Evolutionary conservation across 2,797 vertebrate genomes (phyloP).

Genomic region (Sandelia bainsii): DNA sequence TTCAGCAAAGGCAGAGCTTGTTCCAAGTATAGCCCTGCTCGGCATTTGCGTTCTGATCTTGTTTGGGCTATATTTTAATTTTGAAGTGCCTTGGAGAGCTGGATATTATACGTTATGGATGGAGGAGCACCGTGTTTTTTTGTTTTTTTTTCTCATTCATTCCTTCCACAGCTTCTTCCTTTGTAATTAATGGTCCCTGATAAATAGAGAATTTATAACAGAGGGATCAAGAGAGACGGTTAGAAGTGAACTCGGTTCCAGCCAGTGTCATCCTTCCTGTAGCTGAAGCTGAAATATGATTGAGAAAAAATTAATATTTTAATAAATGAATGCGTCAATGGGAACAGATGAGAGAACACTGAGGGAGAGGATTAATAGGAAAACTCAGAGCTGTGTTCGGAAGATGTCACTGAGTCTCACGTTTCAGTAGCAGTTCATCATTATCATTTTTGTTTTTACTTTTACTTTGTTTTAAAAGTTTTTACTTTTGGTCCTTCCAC

Average conservation of each 20-base stretch:
- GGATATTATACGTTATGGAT: constrained; percentile 68
- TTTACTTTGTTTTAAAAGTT: too few species aligned
- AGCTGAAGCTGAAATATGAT: constrained; percentile 25
- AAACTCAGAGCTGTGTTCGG: too few species aligned
- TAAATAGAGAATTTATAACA: constrained; percentile 49
- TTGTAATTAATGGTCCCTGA: constrained; percentile 58
- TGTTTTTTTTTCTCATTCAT: constrained; percentile 13
- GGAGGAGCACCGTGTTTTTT: constrained; percentile 45
- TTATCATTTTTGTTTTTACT: too few species aligned
- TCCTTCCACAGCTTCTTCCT: constrained; percentile 50
- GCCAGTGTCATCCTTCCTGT: constrained; percentile 22
- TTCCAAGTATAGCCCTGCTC: constrained; percentile 65
- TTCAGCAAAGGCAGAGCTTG: constrained; percentile 60
- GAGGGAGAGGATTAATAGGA: background rate
- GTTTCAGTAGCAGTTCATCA: too few species aligned
- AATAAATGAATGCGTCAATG: constrained; percentile 38
- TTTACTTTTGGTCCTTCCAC: too few species aligned
- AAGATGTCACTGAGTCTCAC: too few species aligned
- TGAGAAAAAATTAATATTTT: constrained; percentile 19
- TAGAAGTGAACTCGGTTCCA: background rate
- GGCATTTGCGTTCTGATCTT: constrained; percentile 59
- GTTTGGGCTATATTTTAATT: constrained; percentile 77
- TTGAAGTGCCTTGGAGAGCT: constrained; percentile 64
- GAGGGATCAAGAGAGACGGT: constrained; percentile 9
- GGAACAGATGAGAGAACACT: background rate